Evolutionary conservation across 2,113 vertebrate species (phyloP).

Genomic region (Raja brachyura): DNA sequence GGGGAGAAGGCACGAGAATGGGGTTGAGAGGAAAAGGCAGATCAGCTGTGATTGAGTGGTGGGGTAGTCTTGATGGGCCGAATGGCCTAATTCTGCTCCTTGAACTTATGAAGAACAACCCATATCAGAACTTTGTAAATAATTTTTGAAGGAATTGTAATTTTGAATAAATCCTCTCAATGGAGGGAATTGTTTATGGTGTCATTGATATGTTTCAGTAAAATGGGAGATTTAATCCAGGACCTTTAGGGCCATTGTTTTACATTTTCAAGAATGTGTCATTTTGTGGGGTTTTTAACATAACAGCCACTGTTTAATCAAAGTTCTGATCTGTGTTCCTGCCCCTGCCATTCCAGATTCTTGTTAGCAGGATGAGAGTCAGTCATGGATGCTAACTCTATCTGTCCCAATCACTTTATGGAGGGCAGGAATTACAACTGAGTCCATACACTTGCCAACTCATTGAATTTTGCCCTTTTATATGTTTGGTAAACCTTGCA

Average conservation of each 20-base stretch:
- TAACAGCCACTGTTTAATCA: not conserved
- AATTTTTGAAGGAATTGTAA: not conserved
- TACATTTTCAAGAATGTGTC: not conserved
- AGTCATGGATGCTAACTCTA: not conserved
- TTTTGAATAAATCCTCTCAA: not conserved
- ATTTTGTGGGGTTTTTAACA: not conserved
- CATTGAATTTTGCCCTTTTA: too few species aligned
- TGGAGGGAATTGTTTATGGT: not conserved
- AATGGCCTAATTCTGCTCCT: too few species aligned
- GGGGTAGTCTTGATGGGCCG: too few species aligned
- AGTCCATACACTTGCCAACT: too few species aligned
- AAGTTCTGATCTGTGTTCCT: not conserved
- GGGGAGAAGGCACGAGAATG: too few species aligned
- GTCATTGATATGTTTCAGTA: not conserved
- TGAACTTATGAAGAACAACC: not conserved
- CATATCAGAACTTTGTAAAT: not conserved
- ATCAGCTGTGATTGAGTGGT: too few species aligned
- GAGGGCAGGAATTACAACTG: too few species aligned
- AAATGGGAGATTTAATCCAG: not conserved
- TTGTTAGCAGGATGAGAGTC: not conserved
- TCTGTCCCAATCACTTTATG: not conserved
- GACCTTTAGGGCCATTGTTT: not conserved
- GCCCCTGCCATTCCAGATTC: not conserved
- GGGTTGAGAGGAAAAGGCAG: too few species aligned
- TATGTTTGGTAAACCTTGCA: too few species aligned